These are phyloP conservation scores for Galaxias olidus DNA, from an alignment of 2,797 vertebrate species.

Conservation along the genomic window DNA sequence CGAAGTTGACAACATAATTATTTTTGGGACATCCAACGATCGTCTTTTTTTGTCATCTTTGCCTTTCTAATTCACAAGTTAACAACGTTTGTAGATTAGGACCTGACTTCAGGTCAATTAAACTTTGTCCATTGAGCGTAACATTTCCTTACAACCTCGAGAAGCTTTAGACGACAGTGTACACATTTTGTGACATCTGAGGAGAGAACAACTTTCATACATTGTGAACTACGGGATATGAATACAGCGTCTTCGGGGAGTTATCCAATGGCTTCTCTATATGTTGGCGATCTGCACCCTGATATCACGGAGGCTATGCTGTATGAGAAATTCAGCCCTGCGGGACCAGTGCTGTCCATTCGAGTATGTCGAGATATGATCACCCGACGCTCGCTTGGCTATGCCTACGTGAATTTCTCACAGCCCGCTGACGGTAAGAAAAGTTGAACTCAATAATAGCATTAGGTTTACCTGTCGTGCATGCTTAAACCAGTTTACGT, in stretches of 20 bases:
- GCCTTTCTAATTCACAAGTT: conserved; percentile 18
- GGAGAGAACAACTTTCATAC: conserved; percentile 20
- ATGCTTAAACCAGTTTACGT: no score
- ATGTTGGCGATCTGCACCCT: conserved; percentile 96
- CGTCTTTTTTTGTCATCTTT: conserved; percentile 13
- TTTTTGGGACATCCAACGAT: conserved; percentile 30
- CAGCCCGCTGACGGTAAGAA: conserved; percentile 94
- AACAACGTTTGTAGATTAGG: conserved; percentile 25
- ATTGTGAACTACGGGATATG: conserved; percentile 72
- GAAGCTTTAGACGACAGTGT: no score
- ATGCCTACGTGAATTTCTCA: conserved; percentile 98
- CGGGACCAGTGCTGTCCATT: conserved; percentile 95
- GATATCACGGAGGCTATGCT: conserved; percentile 98
- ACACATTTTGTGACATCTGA: no score
- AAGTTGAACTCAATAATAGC: neutral
- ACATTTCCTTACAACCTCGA: conserved; percentile 20
- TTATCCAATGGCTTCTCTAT: conserved; percentile 98
- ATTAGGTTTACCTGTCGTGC: no score
- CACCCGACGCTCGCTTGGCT: conserved; percentile 94
- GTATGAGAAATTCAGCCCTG: conserved; percentile 98
- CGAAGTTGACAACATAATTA: conserved; percentile 48
- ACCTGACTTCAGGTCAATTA: conserved; percentile 20
- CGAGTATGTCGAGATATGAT: conserved; percentile 98
- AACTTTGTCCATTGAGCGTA: conserved; percentile 9
- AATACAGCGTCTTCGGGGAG: conserved; percentile 88